Percentiles rank a stretch among this genome's conserved stretches.
phyloP scores from a whole-genome alignment of 2,888 invertebrate species.

The Melikaiella ostensackeni region DNA sequence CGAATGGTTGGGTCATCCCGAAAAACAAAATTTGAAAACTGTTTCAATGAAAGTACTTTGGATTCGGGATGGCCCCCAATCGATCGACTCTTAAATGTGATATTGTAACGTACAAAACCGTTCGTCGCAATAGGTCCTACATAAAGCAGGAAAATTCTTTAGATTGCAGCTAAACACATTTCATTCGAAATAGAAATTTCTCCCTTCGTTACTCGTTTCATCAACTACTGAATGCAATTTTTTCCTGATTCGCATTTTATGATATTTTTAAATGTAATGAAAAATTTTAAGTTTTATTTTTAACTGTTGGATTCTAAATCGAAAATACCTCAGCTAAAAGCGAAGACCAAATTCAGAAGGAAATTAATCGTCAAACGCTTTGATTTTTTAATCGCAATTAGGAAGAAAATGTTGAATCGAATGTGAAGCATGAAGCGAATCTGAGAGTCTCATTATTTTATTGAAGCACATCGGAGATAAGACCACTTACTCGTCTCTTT shows the following conservation, averaged over 20 bases:
- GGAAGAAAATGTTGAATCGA: not conserved
- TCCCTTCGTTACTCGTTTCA: constrained; percentile 2
- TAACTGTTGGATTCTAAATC: not conserved
- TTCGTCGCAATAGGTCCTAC: constrained; percentile 64
- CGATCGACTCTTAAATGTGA: constrained; percentile 72
- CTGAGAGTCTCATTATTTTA: constrained; percentile 14
- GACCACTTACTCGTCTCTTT: constrained; percentile 11
- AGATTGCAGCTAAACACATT: not conserved
- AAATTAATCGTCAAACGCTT: not conserved
- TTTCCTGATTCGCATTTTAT: not conserved
- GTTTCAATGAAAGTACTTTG: constrained; percentile 29
- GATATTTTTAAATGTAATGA: not conserved
- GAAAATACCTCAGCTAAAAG: not conserved
- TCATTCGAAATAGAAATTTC: constrained; percentile 8
- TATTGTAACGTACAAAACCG: constrained; percentile 75
- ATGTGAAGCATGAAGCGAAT: not conserved
- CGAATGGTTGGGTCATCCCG: constrained; percentile 48
- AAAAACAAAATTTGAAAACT: constrained; percentile 12
- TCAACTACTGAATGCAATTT: constrained; percentile 25
- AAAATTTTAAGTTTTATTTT: not conserved
- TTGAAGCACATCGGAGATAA: constrained; percentile 31
- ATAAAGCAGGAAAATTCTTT: constrained; percentile 47
- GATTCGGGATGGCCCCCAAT: constrained; percentile 62
- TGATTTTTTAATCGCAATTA: not conserved
- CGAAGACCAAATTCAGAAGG: not conserved